A percentile compares a stretch with the other conserved stretches of the same genome.
phyloP scores from a whole-genome alignment of 1,140 invertebrate genomes.

The Euwallacea similis region DNA sequence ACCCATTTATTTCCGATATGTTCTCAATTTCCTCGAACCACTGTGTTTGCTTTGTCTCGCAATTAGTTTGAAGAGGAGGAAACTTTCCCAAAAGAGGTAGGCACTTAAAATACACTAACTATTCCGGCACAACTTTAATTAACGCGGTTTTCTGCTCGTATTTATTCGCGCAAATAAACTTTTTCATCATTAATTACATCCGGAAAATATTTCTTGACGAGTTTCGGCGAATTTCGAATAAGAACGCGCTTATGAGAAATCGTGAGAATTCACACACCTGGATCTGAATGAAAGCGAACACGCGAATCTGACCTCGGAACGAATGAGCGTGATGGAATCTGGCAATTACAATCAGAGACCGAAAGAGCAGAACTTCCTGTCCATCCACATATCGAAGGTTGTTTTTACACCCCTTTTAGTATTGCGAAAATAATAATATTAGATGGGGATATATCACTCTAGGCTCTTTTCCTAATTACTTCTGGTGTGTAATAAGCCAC shows the following conservation, averaged over 20 bases:
- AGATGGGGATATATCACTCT: background rate
- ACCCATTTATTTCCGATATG: too few relatives aligned
- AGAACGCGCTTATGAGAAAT: background rate
- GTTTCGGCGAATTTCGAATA: too few relatives aligned
- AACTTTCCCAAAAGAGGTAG: too few relatives aligned
- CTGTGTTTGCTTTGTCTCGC: too few relatives aligned
- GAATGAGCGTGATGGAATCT: background rate
- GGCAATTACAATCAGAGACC: conserved; percentile 1
- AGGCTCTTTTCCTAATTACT: conserved; percentile 2
- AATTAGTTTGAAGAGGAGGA: too few relatives aligned
- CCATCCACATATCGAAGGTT: background rate
- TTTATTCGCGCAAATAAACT: too few relatives aligned
- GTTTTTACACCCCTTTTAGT: background rate
- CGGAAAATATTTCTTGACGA: too few relatives aligned
- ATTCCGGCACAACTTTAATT: too few relatives aligned
- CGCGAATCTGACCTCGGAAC: background rate
- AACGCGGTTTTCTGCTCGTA: too few relatives aligned
- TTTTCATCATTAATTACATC: too few relatives aligned
- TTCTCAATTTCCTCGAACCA: too few relatives aligned
- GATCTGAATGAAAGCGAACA: background rate
- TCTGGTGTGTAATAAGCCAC: background rate
- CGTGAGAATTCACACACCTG: background rate
- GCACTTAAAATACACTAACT: too few relatives aligned
- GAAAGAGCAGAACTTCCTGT: background rate
- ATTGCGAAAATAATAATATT: background rate